Conservation (phyloP, 2,113 vertebrate species). For the Brachypteracias leptosomus region DNA sequence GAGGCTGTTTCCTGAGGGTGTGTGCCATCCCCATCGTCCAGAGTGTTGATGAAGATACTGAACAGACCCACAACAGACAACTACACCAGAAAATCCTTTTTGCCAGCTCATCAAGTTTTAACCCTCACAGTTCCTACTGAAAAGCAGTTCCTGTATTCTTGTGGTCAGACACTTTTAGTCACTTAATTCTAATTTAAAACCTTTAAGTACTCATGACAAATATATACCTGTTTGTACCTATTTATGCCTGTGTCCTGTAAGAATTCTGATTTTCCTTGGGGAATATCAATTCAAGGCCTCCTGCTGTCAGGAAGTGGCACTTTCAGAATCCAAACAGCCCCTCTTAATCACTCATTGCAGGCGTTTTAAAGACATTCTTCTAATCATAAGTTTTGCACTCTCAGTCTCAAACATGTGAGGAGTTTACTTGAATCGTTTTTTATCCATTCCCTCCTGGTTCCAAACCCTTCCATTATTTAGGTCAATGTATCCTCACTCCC, state of each 20-base stretch:
- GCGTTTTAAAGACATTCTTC: neutral
- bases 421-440: neutral
- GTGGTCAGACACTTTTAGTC: neutral
- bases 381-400: neutral
- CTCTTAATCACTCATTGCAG: neutral
- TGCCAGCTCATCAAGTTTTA: neutral
- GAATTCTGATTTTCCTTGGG: neutral
- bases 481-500: neutral
- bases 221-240: neutral
- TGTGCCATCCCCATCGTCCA: neutral
- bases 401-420: neutral
- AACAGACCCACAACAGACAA: neutral
- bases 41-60: neutral
- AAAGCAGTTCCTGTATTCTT: neutral
- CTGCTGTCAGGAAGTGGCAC: neutral
- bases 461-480: constrained; percentile 13
- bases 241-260: neutral
- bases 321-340: neutral
- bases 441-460: neutral
- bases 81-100: neutral
- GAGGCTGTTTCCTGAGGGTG: no score
- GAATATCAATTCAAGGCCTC: neutral
- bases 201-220: neutral
- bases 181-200: neutral
- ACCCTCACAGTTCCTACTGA: neutral